Evolutionary conservation across 1,140 invertebrate species (phyloP).

Genomic region (Sweltsa coloradensis): DNA sequence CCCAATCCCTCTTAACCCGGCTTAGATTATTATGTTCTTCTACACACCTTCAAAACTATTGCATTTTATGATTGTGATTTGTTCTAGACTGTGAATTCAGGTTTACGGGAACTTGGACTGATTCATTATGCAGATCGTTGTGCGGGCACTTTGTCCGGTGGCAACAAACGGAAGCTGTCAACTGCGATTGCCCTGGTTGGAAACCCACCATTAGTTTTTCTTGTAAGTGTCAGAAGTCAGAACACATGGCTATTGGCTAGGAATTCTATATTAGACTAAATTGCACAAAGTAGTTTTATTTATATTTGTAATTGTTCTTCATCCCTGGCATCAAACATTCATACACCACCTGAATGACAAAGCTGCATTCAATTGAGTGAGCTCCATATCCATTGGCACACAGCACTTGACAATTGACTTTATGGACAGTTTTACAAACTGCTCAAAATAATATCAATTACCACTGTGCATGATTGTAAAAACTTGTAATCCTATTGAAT

Average conservation of each 20-base stretch:
- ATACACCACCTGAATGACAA: no score
- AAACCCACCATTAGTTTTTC: constrained; percentile 78
- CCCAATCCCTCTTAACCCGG: constrained; percentile 2
- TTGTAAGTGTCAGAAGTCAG: constrained; percentile 33
- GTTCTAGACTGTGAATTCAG: constrained; percentile 15
- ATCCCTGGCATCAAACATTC: no score
- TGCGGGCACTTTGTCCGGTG: constrained; percentile 47
- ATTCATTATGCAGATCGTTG: constrained; percentile 16
- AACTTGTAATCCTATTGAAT: neutral
- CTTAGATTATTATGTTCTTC: constrained; percentile 6
- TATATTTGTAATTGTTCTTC: no score
- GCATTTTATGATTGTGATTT: neutral
- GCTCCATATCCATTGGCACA: no score
- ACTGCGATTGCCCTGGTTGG: constrained; percentile 85
- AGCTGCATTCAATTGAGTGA: no score
- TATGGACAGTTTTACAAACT: no score
- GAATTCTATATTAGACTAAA: no score
- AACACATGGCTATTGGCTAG: constrained; percentile 33
- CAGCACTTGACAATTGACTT: no score
- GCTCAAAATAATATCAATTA: constrained; percentile 6
- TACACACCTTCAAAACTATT: neutral
- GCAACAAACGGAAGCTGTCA: constrained; percentile 90
- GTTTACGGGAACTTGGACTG: constrained; percentile 15
- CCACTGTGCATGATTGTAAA: neutral
- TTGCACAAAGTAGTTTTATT: no score